Evolutionary conservation across 2,113 vertebrate species (phyloP).

Genomic region (Nesoenas mayeri): DNA sequence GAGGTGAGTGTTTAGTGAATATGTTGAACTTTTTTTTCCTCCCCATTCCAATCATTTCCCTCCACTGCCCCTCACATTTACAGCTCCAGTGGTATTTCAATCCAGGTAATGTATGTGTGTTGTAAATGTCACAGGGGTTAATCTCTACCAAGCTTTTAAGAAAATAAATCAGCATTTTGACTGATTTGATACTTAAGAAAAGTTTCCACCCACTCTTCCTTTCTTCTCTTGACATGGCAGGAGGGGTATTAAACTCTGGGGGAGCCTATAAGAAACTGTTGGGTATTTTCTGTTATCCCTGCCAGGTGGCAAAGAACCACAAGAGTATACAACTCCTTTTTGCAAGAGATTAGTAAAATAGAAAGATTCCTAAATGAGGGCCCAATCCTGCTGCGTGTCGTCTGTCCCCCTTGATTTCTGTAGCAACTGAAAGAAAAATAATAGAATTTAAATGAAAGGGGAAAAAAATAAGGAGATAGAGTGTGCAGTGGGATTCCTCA

Average conservation of each 20-base stretch:
- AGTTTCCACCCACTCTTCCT: slow-evolving; percentile 65
- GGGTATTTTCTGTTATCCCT: slow-evolving; percentile 56
- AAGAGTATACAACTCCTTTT: slow-evolving; percentile 4
- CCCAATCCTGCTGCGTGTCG: not conserved
- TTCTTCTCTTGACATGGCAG: slow-evolving; percentile 55
- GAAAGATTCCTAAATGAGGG: slow-evolving; percentile 30
- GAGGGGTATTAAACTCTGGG: slow-evolving; percentile 52
- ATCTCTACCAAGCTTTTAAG: slow-evolving; percentile 66
- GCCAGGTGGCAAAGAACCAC: slow-evolving; percentile 52
- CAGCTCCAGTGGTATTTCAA: slow-evolving; percentile 58
- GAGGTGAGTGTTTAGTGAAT: not conserved
- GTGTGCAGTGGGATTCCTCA: not conserved
- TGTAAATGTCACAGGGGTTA: slow-evolving; percentile 69
- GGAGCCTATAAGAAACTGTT: slow-evolving; percentile 35
- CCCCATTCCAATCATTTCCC: slow-evolving; percentile 41
- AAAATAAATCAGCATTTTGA: slow-evolving; percentile 68
- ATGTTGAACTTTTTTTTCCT: not conserved
- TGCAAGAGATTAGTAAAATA: slow-evolving; percentile 34
- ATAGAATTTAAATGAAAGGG: not conserved
- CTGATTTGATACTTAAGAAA: slow-evolving; percentile 62
- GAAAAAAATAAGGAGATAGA: not conserved
- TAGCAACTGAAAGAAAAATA: not conserved
- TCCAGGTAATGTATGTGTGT: slow-evolving; percentile 59
- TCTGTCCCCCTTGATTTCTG: slow-evolving; percentile 9
- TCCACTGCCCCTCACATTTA: slow-evolving; percentile 52